Evolutionary conservation across 2,113 vertebrate species (phyloP).

Genomic region (Cettia cetti): DNA sequence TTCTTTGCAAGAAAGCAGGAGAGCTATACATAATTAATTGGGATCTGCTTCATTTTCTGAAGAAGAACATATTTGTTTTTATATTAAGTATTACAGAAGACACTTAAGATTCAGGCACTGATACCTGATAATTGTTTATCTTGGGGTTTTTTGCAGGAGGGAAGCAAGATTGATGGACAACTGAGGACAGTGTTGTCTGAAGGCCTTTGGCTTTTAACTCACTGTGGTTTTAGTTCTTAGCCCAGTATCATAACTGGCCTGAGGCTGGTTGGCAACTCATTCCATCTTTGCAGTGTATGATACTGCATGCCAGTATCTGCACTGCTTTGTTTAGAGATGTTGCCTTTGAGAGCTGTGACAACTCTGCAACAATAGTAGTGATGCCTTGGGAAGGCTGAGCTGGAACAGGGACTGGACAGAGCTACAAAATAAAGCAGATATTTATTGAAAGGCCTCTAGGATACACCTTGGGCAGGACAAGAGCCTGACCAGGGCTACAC

Average conservation of each 20-base stretch:
- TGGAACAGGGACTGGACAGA: not conserved
- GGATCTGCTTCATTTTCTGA: constrained; percentile 63
- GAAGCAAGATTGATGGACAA: not conserved
- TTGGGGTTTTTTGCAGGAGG: not conserved
- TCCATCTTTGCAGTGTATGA: not conserved
- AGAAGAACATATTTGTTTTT: constrained; percentile 53
- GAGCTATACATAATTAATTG: constrained; percentile 62
- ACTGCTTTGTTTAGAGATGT: not conserved
- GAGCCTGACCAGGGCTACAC: not conserved
- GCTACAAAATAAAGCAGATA: not conserved
- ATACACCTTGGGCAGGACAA: not conserved
- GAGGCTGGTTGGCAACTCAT: not conserved
- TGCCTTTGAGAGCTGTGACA: not conserved
- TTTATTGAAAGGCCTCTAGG: not conserved
- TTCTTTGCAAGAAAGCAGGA: constrained; percentile 6
- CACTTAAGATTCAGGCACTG: constrained; percentile 45
- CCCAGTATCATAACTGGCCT: not conserved
- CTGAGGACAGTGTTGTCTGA: not conserved
- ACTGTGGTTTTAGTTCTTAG: not conserved
- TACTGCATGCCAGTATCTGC: not conserved
- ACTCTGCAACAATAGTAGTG: not conserved
- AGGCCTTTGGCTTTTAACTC: not conserved
- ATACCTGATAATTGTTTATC: constrained; percentile 39
- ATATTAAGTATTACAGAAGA: constrained; percentile 58
- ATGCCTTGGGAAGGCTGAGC: not conserved